A percentile compares a stretch with the other conserved stretches of the same genome.
Conservation (phyloP, 2,888 invertebrate species). For the Lacanobia oleracea region DNA sequence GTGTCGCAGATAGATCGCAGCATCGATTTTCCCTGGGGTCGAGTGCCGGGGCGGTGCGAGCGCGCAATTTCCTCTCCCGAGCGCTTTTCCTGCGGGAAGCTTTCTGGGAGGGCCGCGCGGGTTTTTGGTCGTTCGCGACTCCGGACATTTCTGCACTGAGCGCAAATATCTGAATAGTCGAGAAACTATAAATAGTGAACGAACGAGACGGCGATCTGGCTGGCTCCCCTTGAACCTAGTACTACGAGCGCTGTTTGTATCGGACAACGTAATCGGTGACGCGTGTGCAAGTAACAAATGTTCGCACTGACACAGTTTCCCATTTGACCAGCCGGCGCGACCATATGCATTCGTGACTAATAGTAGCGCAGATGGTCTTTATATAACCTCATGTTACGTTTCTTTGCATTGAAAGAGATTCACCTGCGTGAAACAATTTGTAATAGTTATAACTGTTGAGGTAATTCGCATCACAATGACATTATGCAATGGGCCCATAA, state of each 20-base stretch:
- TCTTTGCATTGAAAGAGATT: constrained; percentile 67
- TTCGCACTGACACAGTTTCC: constrained; percentile 88
- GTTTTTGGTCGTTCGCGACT: constrained; percentile 84
- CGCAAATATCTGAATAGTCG: constrained; percentile 87
- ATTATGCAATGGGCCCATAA: constrained; percentile 34
- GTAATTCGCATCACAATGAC: constrained; percentile 45
- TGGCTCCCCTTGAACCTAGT: constrained; percentile 90
- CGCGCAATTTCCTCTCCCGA: constrained; percentile 72
- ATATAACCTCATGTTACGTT: constrained; percentile 71
- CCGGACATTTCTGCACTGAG: constrained; percentile 89
- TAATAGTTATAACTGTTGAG: constrained; percentile 45
- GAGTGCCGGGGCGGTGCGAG: constrained; percentile 62
- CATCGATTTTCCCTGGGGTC: constrained; percentile 67
- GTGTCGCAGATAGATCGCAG: constrained; percentile 62
- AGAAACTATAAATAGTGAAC: constrained; percentile 88
- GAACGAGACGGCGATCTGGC: constrained; percentile 87
- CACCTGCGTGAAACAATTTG: constrained; percentile 66
- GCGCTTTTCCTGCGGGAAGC: constrained; percentile 73
- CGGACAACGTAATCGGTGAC: constrained; percentile 84
- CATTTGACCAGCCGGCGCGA: constrained; percentile 85
- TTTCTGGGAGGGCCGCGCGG: constrained; percentile 77
- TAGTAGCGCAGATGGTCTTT: constrained; percentile 79
- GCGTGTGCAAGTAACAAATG: constrained; percentile 84
- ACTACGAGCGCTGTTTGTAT: constrained; percentile 78
- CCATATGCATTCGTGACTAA: constrained; percentile 84